A percentile compares a stretch with the other conserved stretches of the same genome.
phyloP scores from a whole-genome alignment of 1,140 invertebrate genomes.

The Brachionus plicatilis region DNA sequence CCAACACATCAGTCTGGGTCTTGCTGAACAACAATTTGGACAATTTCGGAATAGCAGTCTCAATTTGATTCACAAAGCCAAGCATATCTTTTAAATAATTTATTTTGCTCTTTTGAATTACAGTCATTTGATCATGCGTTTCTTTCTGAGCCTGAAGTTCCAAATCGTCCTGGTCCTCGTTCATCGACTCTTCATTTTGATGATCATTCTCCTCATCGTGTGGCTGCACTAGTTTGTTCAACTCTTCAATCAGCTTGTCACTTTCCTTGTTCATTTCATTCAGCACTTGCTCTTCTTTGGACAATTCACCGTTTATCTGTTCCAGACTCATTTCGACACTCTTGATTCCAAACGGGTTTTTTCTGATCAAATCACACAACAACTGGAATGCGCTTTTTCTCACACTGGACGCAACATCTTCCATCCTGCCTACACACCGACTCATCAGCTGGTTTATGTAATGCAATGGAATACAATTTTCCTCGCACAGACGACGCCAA shows the following conservation, averaged over 20 bases:
- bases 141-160: conserved; percentile 43
- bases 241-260: conserved; percentile 57
- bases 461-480: conserved; percentile 56
- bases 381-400: conserved; percentile 37
- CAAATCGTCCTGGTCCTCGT: conserved; percentile 41
- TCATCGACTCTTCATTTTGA: conserved; percentile 41
- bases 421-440: conserved; percentile 14
- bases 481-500: conserved; percentile 67
- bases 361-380: conserved; percentile 29
- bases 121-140: not conserved
- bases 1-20: conserved; percentile 69
- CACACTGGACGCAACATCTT: conserved; percentile 38
- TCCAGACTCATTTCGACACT: conserved; percentile 48
- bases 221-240: conserved; percentile 43
- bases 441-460: conserved; percentile 31
- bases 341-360: conserved; percentile 39
- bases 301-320: conserved; percentile 49
- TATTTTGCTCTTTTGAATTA: conserved; percentile 39
- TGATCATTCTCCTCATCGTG: conserved; percentile 50
- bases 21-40: conserved; percentile 69
- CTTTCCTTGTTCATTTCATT: conserved; percentile 59
- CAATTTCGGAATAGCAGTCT: conserved; percentile 66
- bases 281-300: conserved; percentile 52
- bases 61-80: conserved; percentile 65
- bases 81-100: conserved; percentile 60